Percentiles rank a stretch among this genome's conserved stretches.
These are phyloP conservation scores for Pangasius krempfi DNA, from an alignment of 2,797 vertebrate genomes.

Conservation along the genomic window DNA sequence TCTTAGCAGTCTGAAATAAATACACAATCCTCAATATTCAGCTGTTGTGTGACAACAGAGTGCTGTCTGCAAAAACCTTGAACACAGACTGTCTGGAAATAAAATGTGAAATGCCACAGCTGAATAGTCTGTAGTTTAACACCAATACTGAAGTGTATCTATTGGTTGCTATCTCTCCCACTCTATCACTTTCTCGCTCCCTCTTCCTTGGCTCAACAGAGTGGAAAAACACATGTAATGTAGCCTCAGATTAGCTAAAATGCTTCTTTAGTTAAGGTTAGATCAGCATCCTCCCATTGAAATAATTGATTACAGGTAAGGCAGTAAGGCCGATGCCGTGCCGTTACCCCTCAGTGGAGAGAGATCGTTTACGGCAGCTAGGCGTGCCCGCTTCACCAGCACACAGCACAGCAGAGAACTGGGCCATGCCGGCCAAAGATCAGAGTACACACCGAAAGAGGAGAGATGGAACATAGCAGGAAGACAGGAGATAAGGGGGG, in stretches of 20 bases:
- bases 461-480: constrained; percentile 19
- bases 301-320: constrained; percentile 64
- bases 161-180: constrained; percentile 5
- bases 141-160: constrained; percentile 26
- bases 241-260: constrained; percentile 55
- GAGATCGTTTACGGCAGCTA: constrained; percentile 56
- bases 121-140: constrained; percentile 31
- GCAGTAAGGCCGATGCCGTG: constrained; percentile 53
- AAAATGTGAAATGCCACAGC: not conserved
- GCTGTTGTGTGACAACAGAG: not conserved
- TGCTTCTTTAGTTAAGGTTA: constrained; percentile 62
- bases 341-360: constrained; percentile 53
- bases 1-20: not conserved
- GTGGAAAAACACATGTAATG: constrained; percentile 57
- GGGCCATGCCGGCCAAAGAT: constrained; percentile 43
- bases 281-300: constrained; percentile 57
- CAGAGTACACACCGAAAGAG: constrained; percentile 40
- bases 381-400: constrained; percentile 35
- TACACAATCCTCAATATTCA: not conserved
- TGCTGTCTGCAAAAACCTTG: not conserved
- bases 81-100: not conserved
- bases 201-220: constrained; percentile 37
- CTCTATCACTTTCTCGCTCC: constrained; percentile 26
- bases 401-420: constrained; percentile 33
- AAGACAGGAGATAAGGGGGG: constrained; percentile 17